Evolutionary conservation across 2,888 invertebrate genomes (phyloP).

Genomic region (Cephus rjabovi): DNA sequence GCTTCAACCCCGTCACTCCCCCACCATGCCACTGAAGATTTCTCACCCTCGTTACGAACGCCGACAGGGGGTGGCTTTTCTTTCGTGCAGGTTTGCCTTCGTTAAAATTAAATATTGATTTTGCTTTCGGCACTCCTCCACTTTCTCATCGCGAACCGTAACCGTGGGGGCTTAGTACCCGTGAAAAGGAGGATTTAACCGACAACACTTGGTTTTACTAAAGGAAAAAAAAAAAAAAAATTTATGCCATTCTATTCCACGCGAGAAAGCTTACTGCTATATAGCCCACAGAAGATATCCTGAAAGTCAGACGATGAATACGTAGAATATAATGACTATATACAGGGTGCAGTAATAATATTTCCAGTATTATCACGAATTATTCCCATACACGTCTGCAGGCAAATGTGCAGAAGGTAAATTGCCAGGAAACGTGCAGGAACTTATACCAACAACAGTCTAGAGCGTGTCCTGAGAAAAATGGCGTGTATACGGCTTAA

Average conservation of each 20-base stretch:
- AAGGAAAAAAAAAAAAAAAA: background rate
- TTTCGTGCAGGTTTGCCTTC: slow-evolving; percentile 42
- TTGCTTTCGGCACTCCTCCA: slow-evolving; percentile 29
- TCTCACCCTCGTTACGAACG: background rate
- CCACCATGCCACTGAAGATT: background rate
- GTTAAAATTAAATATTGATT: slow-evolving; percentile 58
- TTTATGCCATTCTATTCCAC: background rate
- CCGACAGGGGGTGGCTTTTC: slow-evolving; percentile 33
- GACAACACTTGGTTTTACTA: background rate
- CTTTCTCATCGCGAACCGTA: slow-evolving; percentile 1
- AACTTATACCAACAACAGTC: background rate
- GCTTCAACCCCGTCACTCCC: background rate
- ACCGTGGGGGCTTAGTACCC: background rate
- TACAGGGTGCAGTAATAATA: background rate
- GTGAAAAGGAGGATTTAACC: slow-evolving; percentile 7
- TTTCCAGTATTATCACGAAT: background rate
- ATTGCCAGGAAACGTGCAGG: background rate
- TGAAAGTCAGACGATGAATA: background rate
- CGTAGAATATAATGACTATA: background rate
- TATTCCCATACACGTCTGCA: background rate
- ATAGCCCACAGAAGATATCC: background rate
- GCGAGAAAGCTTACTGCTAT: background rate
- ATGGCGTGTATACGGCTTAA: background rate
- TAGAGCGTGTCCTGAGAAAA: background rate
- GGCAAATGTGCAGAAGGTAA: background rate